These are phyloP conservation scores for Cardiocondyla obscurior DNA, from an alignment of 1,140 invertebrate genomes.

Conservation along the genomic window DNA sequence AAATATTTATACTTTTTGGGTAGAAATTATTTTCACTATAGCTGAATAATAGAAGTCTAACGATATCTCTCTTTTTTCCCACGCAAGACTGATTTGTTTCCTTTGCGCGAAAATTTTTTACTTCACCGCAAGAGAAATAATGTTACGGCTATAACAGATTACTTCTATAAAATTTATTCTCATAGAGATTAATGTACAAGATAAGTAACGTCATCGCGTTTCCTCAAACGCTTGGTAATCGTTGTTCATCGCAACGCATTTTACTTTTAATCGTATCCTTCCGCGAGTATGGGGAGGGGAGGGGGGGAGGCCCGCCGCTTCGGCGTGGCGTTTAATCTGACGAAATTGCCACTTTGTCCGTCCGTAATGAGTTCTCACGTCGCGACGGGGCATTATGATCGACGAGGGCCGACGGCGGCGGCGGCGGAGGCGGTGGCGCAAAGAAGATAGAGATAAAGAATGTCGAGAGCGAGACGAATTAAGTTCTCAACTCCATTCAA, in stretches of 20 bases:
- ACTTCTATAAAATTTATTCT: too few species aligned
- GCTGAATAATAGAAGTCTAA: neutral
- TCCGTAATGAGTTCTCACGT: slow-evolving; percentile 58
- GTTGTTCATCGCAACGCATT: slow-evolving; percentile 32
- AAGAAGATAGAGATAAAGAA: slow-evolving; percentile 60
- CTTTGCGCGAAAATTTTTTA: neutral
- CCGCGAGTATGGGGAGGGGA: too few species aligned
- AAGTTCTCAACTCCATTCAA: slow-evolving; percentile 82
- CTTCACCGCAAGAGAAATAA: neutral
- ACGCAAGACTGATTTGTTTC: neutral
- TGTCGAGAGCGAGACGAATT: slow-evolving; percentile 73
- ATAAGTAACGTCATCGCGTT: too few species aligned
- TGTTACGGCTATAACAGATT: too few species aligned
- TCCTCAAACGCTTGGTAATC: slow-evolving; percentile 22
- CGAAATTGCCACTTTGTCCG: slow-evolving; percentile 55
- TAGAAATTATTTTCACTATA: neutral
- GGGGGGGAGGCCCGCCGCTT: neutral
- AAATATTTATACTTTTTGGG: neutral
- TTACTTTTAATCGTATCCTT: slow-evolving; percentile 26
- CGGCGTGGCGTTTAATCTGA: slow-evolving; percentile 42
- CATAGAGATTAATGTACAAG: too few species aligned
- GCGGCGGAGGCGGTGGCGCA: slow-evolving; percentile 10
- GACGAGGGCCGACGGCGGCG: slow-evolving; percentile 34
- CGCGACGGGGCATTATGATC: slow-evolving; percentile 58
- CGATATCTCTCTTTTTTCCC: neutral